Percentiles rank a stretch among this genome's conserved stretches.
Evolutionary conservation across 1,140 invertebrate species (phyloP).

Genomic region (Neodiprion virginianus): DNA sequence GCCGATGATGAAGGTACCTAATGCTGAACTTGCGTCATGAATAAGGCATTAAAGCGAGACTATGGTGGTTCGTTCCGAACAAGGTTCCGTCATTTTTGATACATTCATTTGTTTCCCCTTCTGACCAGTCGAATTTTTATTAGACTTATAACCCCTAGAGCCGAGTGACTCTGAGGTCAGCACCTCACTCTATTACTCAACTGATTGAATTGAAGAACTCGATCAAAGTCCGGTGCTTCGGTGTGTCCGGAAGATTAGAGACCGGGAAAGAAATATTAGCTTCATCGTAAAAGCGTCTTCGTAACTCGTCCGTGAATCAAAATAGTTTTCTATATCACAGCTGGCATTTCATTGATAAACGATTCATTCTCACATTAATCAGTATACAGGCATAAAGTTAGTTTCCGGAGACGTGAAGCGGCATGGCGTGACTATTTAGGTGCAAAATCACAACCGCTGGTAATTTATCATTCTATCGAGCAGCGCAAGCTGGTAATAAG

Average conservation of each 20-base stretch:
- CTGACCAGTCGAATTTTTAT: too few relatives aligned
- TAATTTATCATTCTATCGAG: background rate
- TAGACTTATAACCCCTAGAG: too few relatives aligned
- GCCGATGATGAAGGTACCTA: too few relatives aligned
- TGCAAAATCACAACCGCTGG: background rate
- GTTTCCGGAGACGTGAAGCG: background rate
- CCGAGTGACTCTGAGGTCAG: too few relatives aligned
- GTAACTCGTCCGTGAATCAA: background rate
- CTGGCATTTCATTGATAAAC: background rate
- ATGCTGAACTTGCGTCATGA: too few relatives aligned
- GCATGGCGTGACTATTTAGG: background rate
- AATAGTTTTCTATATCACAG: background rate
- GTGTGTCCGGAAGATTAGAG: background rate
- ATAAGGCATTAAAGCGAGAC: too few relatives aligned
- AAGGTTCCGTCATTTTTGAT: too few relatives aligned
- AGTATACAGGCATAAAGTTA: background rate
- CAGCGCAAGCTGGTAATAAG: background rate
- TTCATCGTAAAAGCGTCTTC: background rate
- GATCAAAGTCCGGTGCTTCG: background rate
- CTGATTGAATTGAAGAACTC: background rate
- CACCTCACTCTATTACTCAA: background rate
- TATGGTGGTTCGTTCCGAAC: too few relatives aligned
- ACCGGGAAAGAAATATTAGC: background rate
- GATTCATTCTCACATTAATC: conserved; percentile 5
- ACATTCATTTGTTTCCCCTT: too few relatives aligned